Percentiles rank a stretch among this genome's conserved stretches.
These are phyloP conservation scores for Athalia cordata DNA, from an alignment of 2,888 invertebrate species.

Conservation along the genomic window DNA sequence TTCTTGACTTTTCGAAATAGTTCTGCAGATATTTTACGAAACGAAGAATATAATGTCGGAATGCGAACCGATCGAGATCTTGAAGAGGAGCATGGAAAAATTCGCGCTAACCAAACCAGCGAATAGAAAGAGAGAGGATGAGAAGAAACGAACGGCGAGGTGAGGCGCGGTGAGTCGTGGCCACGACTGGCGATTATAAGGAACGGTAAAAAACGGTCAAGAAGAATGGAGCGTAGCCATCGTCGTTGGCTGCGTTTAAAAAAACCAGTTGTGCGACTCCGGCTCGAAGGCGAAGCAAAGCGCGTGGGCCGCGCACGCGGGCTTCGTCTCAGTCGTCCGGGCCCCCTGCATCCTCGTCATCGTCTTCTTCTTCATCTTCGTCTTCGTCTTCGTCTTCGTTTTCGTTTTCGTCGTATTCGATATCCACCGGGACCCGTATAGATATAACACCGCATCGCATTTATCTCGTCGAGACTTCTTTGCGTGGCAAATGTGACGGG, in stretches of 20 bases:
- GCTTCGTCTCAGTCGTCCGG: constrained; percentile 51
- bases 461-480: constrained; percentile 17
- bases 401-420: constrained; percentile 2
- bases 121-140: constrained; percentile 30
- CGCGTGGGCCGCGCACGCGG: constrained; percentile 72
- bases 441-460: neutral
- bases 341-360: constrained; percentile 40
- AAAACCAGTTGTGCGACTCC: constrained; percentile 72
- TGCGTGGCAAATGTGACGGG: constrained; percentile 42
- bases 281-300: constrained; percentile 55
- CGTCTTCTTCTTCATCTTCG: constrained; percentile 47
- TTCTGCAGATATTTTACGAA: constrained; percentile 66
- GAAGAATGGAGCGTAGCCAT: constrained; percentile 64
- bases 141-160: constrained; percentile 55
- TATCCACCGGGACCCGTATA: constrained; percentile 45
- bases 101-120: constrained; percentile 33
- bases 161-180: constrained; percentile 56
- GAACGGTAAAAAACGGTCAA: constrained; percentile 45
- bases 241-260: constrained; percentile 70
- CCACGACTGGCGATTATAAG: constrained; percentile 49
- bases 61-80: constrained; percentile 24
- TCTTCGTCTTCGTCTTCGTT: constrained; percentile 42
- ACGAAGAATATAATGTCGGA: constrained; percentile 49
- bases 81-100: constrained; percentile 40
- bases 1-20: neutral